Conservation (phyloP, 2,888 invertebrate species). For the Baccha elongata region DNA sequence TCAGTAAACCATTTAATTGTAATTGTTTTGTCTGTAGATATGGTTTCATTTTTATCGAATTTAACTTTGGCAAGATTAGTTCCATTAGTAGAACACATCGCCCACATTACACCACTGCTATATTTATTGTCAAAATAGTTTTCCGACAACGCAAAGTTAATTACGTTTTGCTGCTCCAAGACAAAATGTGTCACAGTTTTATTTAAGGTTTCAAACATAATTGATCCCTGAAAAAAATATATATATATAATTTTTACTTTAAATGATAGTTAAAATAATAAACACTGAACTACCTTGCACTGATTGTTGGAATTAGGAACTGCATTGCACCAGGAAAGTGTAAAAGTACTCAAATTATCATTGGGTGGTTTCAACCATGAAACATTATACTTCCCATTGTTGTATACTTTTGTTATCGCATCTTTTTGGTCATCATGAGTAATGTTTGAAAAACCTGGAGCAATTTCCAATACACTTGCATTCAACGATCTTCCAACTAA, state of each 20-base stretch:
- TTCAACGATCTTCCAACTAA: background rate
- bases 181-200: background rate
- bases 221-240: background rate
- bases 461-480: background rate
- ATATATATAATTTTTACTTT: background rate
- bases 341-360: background rate
- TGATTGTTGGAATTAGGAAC: background rate
- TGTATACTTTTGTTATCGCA: background rate
- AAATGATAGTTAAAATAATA: background rate
- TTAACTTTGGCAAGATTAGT: background rate
- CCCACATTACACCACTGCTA: constrained; percentile 21
- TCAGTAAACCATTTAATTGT: background rate
- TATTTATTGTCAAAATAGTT: background rate
- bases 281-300: background rate
- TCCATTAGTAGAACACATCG: background rate
- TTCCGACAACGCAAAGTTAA: constrained; percentile 17
- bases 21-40: background rate
- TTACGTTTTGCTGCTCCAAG: background rate
- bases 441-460: background rate
- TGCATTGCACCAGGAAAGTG: background rate
- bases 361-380: background rate
- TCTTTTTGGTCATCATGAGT: background rate
- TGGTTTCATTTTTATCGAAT: background rate
- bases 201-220: background rate
- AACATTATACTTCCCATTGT: background rate